Evolutionary conservation across 2,888 invertebrate species (phyloP).

Genomic region (Pyrgus malvae): DNA sequence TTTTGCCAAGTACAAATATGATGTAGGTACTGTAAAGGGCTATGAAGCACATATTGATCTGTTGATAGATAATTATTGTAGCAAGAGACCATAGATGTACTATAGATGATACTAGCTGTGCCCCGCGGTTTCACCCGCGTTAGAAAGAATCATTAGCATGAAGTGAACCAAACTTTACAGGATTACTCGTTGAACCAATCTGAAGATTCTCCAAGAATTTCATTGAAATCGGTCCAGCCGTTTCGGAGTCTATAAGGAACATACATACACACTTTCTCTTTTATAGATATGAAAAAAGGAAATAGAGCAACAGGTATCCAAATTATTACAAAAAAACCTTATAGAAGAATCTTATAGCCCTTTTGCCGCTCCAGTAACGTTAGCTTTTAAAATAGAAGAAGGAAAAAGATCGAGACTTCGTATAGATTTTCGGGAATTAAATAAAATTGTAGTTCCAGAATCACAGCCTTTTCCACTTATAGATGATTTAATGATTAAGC

Average conservation of each 20-base stretch:
- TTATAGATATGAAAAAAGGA: too few relatives aligned
- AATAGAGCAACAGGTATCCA: slow-evolving; percentile 32
- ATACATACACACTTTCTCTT: too few relatives aligned
- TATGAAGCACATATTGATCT: slow-evolving; percentile 28
- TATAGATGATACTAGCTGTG: slow-evolving; percentile 32
- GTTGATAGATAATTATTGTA: slow-evolving; percentile 25
- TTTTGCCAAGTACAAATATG: slow-evolving; percentile 36
- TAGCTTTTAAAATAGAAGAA: slow-evolving; percentile 37
- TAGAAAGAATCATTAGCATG: too few relatives aligned
- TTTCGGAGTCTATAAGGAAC: too few relatives aligned
- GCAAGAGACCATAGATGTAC: slow-evolving; percentile 35
- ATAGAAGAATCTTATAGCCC: slow-evolving; percentile 38
- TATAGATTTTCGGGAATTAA: slow-evolving; percentile 42
- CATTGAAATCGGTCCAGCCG: too few relatives aligned
- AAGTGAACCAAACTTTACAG: too few relatives aligned
- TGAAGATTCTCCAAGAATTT: too few relatives aligned
- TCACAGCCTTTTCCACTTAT: slow-evolving; percentile 41
- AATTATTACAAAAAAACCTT: slow-evolving; percentile 31
- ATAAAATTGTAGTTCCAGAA: slow-evolving; percentile 40
- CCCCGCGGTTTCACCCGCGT: too few relatives aligned
- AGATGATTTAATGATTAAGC: slow-evolving; percentile 40
- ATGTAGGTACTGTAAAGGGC: slow-evolving; percentile 21
- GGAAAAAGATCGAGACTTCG: slow-evolving; percentile 40
- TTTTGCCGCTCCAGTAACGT: slow-evolving; percentile 36
- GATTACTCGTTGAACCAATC: too few relatives aligned